Base-by-base conservation (phyloP, 2,888 invertebrate genomes). In the Pammene aurita region DNA sequence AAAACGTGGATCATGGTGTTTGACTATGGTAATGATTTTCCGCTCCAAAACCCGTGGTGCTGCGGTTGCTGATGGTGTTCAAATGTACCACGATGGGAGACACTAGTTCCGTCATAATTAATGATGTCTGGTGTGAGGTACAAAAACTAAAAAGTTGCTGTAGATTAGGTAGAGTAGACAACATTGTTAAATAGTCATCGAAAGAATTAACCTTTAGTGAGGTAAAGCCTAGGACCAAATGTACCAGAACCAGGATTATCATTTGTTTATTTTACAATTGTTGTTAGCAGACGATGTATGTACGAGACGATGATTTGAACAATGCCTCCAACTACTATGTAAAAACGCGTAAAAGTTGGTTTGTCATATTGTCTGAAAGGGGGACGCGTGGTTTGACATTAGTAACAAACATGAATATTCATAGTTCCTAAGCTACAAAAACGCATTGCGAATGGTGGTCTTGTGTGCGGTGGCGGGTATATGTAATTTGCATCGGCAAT, bases 401-500 rank as follows among this genome's bases (percentile, higher is more conserved):
- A 55, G 18, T 26, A 7, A 26, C 52, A 52, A 52, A 63, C 63
- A 34, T 73, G 74, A 35, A 62, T 62, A 62, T 62, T 41, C 18
- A 62, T 41, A 50, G 42, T 62, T 41, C 18, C 52, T 41, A 50
- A 18, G 13, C 11, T 35, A 60, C 10, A 50, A 50, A 52, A 58
- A 52, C 13, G 18, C 50, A 64, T 74, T 75, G 70, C 78, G 78
- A 79, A 79, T 77, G 78, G 82, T 18, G 82, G 80, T 77, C 79
- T 61, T 69, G 67, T 44, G 68, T 38, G 69, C 78, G 78, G 79
- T 52, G 52, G 80, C 80, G 79, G 74, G 75, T 77, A 78, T 81
- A n/a, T n/a, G n/a, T n/a, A 83, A 89, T 89, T 89, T 86, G 86
- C 87, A 85, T 84, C 77, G 77, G 80, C 84, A 87, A 87, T 90